A percentile compares a stretch with the other conserved stretches of the same genome.
phyloP scores from a whole-genome alignment of 2,888 invertebrate species.

The Oligia latruncula region DNA sequence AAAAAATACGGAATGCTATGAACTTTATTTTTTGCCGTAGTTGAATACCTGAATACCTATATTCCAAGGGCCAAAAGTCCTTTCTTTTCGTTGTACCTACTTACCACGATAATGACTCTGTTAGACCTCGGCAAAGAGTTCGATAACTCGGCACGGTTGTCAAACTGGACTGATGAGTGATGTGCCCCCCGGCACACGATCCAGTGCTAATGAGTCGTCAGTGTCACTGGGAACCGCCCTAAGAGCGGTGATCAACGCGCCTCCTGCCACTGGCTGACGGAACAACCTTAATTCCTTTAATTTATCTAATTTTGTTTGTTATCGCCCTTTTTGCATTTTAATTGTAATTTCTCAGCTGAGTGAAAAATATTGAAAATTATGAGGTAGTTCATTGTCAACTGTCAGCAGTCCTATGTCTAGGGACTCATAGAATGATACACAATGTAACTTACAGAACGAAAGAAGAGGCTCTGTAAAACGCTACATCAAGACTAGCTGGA shows the following conservation, averaged over 20 bases:
- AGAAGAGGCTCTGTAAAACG: background rate
- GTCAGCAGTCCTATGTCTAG: no score
- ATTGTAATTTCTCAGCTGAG: slow-evolving; percentile 1
- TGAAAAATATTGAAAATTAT: background rate
- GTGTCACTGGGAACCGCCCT: slow-evolving; percentile 76
- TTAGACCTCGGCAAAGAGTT: slow-evolving; percentile 35
- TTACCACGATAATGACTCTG: slow-evolving; percentile 8
- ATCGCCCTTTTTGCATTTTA: slow-evolving; percentile 38
- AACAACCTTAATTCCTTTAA: slow-evolving; percentile 68
- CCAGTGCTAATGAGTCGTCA: slow-evolving; percentile 84
- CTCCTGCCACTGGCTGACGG: slow-evolving; percentile 66
- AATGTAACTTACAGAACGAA: background rate
- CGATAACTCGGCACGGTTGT: slow-evolving; percentile 28
- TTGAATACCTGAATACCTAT: background rate
- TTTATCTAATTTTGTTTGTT: slow-evolving; percentile 67
- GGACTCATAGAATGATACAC: background rate
- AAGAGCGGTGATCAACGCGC: slow-evolving; percentile 59
- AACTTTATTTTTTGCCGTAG: background rate
- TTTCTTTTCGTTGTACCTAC: background rate
- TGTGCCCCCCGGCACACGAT: slow-evolving; percentile 47
- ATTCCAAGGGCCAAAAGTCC: no score
- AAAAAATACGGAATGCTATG: background rate
- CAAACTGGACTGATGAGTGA: slow-evolving; percentile 51
- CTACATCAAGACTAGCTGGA: background rate
- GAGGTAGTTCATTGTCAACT: background rate